Conservation (phyloP, 2,888 invertebrate genomes). For the Ophion ventricosus region DNA sequence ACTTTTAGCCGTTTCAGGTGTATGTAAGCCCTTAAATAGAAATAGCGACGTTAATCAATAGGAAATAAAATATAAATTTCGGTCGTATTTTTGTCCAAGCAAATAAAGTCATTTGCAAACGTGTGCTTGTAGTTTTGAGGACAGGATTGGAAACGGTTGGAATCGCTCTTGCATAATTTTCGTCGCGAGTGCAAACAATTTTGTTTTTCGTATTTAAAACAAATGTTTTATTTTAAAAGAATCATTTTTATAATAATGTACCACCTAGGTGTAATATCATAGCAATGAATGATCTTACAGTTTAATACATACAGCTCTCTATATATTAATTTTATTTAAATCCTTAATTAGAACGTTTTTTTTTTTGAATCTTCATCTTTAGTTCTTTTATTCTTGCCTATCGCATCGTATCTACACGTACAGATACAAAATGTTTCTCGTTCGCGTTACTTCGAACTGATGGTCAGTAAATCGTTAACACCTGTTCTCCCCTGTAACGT, state of each 20-base stretch:
- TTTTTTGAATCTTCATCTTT: constrained; percentile 26
- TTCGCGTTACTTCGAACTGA: constrained; percentile 47
- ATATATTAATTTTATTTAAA: constrained; percentile 82
- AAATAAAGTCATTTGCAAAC: constrained; percentile 29
- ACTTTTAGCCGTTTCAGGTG: too few relatives aligned
- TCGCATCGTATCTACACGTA: constrained; percentile 81
- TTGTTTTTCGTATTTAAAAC: constrained; percentile 78
- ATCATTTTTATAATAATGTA: constrained; percentile 76
- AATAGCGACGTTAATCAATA: neutral
- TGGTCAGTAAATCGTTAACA: constrained; percentile 37
- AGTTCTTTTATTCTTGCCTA: constrained; percentile 72
- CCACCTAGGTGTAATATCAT: constrained; percentile 81
- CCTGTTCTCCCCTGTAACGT: constrained; percentile 17
- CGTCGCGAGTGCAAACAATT: neutral
- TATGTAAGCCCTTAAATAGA: neutral
- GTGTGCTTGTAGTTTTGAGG: constrained; percentile 5
- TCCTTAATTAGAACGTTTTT: constrained; percentile 77
- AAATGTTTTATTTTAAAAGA: constrained; percentile 82
- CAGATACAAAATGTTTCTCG: constrained; percentile 79
- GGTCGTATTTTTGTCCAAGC: constrained; percentile 3
- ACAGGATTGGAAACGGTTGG: constrained; percentile 59
- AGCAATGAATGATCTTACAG: constrained; percentile 81
- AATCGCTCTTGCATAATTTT: constrained; percentile 38
- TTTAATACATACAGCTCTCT: constrained; percentile 82
- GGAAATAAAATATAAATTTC: neutral